Evolutionary conservation across 2,113 vertebrate species (phyloP).

Genomic region (Cephalopterus ornatus): DNA sequence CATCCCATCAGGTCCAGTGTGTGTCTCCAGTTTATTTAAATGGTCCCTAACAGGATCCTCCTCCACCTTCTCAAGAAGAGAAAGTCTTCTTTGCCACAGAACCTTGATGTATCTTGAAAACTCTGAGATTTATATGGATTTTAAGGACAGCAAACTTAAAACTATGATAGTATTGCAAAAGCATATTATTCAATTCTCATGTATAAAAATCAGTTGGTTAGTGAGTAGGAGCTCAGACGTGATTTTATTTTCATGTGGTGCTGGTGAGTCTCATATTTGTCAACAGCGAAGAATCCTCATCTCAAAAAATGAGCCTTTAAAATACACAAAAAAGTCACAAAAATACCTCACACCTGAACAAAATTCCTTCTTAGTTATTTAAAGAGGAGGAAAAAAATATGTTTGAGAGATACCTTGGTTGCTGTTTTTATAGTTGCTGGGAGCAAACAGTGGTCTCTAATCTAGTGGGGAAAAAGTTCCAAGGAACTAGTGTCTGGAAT

Average conservation of each 20-base stretch:
- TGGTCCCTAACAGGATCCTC: background rate
- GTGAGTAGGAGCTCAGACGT: background rate
- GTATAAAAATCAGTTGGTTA: background rate
- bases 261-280: background rate
- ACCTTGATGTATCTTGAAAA: background rate
- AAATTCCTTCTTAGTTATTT: background rate
- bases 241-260: background rate
- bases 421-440: background rate
- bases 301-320: background rate
- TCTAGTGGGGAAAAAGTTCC: background rate
- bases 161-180: background rate
- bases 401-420: background rate
- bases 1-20: background rate
- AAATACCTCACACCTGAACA: background rate
- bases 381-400: background rate
- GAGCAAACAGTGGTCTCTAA: background rate
- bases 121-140: background rate
- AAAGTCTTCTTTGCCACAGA: background rate
- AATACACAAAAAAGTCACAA: background rate
- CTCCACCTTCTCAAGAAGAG: background rate
- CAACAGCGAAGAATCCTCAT: background rate
- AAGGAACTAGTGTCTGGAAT: background rate
- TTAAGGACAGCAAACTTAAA: background rate
- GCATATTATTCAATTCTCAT: background rate
- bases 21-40: background rate